Base-by-base conservation (phyloP, 2,888 invertebrate genomes). In the Xestia xanthographa region DNA sequence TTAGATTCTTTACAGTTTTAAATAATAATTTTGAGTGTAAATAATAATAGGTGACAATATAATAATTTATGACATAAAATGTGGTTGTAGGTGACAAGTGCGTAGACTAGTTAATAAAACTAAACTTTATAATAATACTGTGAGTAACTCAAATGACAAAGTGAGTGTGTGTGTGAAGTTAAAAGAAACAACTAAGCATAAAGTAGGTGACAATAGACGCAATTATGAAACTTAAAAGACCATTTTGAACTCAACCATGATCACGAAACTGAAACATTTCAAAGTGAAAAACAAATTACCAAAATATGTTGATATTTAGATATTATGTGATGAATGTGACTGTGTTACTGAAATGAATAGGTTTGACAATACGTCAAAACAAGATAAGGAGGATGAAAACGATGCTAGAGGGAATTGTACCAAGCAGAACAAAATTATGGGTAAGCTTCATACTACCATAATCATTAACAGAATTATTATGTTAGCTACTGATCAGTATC, bases 401-500 rank as follows among this genome's bases (percentile, higher is more conserved):
- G 93, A 91, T 86, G 90, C 91, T 0, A 93, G 91, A 83, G 94
- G 93, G 14, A 95, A 96, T 80, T 96, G 96, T 85, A 96, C 95
- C 2, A 96, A 95, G 73, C 95, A 93, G 83, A 94, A 91, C 70
- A 96, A 95, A 92, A 88, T 95, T 82, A 89, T 96, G 92, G 96
- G 96, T 96, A 86, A 90, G 94, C 89, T 63, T 48, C 5, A 9
- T 8, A 29, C 56, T 41, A 29, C 8, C 58, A 29, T 58, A 3
- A 20, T 14, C 2, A 26, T 14, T 5, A 1, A 56, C 26, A 26
- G 14, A 29, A 8, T 2, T 3, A n/a, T n/a, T n/a, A n/a, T n/a
- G n/a, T n/a, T n/a, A n/a, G n/a, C n/a, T n/a, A n/a, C n/a, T n/a
- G n/a, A n/a, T n/a, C n/a, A n/a, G n/a, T n/a, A n/a, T n/a, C n/a